Percentiles rank a stretch among this genome's conserved stretches.
These are phyloP conservation scores for Acanthiza pusilla DNA, from an alignment of 2,797 vertebrate genomes.

Conservation along the genomic window DNA sequence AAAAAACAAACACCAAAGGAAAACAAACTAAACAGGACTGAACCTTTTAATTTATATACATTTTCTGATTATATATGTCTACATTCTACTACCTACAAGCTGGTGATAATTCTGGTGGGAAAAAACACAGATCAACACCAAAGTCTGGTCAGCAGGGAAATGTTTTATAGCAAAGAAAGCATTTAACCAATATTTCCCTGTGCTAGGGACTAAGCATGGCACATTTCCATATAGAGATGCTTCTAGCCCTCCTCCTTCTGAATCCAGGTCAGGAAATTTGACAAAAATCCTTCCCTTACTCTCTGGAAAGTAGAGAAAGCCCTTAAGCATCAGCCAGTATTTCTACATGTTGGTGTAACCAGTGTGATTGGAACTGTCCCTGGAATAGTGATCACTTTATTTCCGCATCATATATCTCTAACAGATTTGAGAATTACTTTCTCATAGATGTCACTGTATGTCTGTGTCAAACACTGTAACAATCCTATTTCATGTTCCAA, in stretches of 20 bases:
- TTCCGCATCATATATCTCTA: background rate
- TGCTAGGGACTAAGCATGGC: background rate
- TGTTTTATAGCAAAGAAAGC: background rate
- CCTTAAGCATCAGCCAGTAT: background rate
- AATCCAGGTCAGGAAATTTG: background rate
- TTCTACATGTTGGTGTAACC: background rate
- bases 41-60: background rate
- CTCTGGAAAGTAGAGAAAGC: background rate
- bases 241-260: background rate
- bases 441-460: background rate
- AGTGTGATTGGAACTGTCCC: background rate
- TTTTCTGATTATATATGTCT: background rate
- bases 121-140: background rate
- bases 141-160: background rate
- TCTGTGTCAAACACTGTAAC: background rate
- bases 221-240: background rate
- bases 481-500: background rate
- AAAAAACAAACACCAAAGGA: background rate
- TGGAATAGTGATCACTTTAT: background rate
- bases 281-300: background rate
- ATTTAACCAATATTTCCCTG: background rate
- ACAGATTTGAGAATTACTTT: background rate
- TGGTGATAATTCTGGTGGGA: background rate
- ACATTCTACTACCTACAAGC: background rate
- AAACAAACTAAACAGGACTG: fast-evolving